These are phyloP conservation scores for Ursus arctos DNA, from an alignment of 2,113 vertebrate species.

Conservation along the genomic window DNA sequence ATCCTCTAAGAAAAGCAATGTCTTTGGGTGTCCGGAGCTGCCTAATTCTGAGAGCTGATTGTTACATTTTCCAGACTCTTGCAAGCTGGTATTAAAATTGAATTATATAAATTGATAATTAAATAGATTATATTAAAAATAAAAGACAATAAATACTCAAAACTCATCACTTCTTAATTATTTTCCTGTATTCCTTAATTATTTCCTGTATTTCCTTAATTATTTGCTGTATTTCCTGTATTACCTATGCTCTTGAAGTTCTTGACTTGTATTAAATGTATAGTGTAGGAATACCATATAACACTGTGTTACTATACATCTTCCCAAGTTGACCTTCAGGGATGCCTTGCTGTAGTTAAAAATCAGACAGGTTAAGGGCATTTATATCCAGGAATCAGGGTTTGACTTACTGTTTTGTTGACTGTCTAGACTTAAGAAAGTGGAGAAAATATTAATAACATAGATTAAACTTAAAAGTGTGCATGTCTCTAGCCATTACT, in stretches of 20 bases:
- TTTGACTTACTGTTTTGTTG: background rate
- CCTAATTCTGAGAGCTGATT: background rate
- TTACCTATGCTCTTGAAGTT: background rate
- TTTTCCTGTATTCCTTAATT: background rate
- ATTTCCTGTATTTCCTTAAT: background rate
- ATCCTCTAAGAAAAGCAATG: background rate
- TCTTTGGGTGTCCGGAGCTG: background rate
- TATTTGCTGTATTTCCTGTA: no score
- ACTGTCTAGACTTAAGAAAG: background rate
- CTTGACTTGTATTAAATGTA: background rate
- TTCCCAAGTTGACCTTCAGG: background rate
- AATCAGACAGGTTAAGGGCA: background rate
- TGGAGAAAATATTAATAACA: background rate
- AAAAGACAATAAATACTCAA: conserved; percentile 32
- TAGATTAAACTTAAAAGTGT: background rate
- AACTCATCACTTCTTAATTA: background rate
- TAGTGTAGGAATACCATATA: background rate
- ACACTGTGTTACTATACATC: fast-evolving
- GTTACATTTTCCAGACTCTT: background rate
- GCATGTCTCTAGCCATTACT: background rate
- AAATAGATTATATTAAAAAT: conserved; percentile 19
- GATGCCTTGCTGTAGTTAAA: background rate
- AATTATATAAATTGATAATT: conserved; percentile 40
- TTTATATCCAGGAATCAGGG: background rate
- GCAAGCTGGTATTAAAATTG: conserved; percentile 2